Percentiles rank a stretch among this genome's conserved stretches.
Conservation (phyloP, 2,113 vertebrate species). For the Pygoscelis adeliae region DNA sequence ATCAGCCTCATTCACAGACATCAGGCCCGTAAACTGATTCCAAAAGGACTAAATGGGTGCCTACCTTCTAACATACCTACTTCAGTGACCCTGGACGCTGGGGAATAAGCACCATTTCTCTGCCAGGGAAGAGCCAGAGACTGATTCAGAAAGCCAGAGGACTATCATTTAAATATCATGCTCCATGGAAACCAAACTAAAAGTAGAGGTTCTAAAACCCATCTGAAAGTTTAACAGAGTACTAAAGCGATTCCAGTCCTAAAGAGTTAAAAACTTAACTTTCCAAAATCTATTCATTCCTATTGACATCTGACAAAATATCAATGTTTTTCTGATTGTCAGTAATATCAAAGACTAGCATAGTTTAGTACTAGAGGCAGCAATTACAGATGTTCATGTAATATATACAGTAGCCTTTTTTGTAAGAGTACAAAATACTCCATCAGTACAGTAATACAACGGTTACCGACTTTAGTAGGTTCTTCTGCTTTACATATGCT, state of each 20-base stretch:
- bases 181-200: background rate
- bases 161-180: background rate
- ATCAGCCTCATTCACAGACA: background rate
- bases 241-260: background rate
- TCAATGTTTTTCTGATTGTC: background rate
- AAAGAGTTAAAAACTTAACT: background rate
- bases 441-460: background rate
- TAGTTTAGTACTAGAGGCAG: background rate
- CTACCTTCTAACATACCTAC: background rate
- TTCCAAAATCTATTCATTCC: background rate
- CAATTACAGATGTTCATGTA: background rate
- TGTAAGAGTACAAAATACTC: background rate
- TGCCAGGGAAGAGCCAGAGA: background rate
- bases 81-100: accelerated
- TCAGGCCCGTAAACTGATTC: background rate
- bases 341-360: background rate
- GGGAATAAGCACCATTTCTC: background rate
- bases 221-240: background rate
- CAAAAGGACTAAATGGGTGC: background rate
- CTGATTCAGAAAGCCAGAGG: background rate
- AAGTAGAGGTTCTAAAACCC: background rate
- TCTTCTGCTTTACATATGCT: background rate
- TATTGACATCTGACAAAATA: background rate
- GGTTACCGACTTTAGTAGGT: background rate
- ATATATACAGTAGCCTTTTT: background rate